phyloP scores from a whole-genome alignment of 2,797 vertebrate genomes.

The Neoniphon sammara region DNA sequence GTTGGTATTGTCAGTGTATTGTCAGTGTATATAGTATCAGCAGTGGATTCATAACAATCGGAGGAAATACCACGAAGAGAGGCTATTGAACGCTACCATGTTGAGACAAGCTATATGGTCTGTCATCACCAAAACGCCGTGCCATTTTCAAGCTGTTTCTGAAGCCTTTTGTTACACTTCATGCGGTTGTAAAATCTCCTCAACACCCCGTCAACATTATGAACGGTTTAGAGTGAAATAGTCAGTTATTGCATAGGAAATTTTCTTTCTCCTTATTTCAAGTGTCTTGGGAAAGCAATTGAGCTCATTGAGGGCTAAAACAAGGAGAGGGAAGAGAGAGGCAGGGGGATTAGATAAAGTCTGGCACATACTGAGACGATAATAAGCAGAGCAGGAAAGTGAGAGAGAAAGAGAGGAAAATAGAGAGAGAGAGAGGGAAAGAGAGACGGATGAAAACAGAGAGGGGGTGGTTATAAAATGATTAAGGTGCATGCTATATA shows the following conservation, averaged over 20 bases:
- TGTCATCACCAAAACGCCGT: conserved; percentile 13
- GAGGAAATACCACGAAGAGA: background rate
- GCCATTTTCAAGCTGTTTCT: conserved; percentile 30
- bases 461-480: conserved; percentile 67
- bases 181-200: conserved; percentile 26
- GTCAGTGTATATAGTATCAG: background rate
- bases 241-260: conserved; percentile 36
- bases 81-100: conserved; percentile 1
- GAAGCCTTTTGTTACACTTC: conserved; percentile 35
- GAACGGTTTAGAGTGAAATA: conserved; percentile 38
- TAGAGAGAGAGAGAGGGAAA: conserved; percentile 38
- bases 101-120: conserved; percentile 6
- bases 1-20: too few species aligned
- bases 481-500: conserved; percentile 63
- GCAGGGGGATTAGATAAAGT: conserved; percentile 73
- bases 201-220: background rate
- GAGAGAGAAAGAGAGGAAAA: conserved; percentile 34
- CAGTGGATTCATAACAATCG: background rate
- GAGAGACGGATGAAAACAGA: conserved; percentile 60
- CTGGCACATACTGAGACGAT: conserved; percentile 74
- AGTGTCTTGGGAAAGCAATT: conserved; percentile 48
- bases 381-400: conserved; percentile 70
- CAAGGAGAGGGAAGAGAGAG: conserved; percentile 64
- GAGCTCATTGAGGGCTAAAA: conserved; percentile 65
- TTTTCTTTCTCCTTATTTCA: conserved; percentile 47